Conservation (phyloP, 2,113 vertebrate genomes). For the Cyanoderma ruficeps region DNA sequence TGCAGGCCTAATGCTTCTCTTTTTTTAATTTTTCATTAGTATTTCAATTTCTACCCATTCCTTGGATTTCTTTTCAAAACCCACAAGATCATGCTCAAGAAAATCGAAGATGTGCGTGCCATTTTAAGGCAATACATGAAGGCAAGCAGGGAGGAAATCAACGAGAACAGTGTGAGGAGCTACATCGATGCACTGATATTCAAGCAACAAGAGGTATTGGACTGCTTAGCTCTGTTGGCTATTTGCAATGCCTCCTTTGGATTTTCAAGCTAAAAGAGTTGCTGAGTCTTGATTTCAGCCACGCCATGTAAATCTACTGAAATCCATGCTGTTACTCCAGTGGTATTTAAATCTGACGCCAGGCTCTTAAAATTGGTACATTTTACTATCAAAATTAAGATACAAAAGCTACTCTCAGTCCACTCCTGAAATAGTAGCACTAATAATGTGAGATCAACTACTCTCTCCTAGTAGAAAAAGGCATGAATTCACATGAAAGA, state of each 20-base stretch:
- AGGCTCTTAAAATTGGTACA: neutral
- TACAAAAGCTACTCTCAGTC: neutral
- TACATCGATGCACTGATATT: constrained; percentile 72
- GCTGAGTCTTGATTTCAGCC: neutral
- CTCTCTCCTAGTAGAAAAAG: neutral
- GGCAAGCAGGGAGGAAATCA: neutral
- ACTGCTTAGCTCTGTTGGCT: neutral
- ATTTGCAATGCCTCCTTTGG: neutral
- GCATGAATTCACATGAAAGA: neutral
- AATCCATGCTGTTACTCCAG: neutral
- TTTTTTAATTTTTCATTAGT: constrained; percentile 37
- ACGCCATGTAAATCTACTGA: neutral
- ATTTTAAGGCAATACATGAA: constrained; percentile 70
- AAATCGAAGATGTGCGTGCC: constrained; percentile 65
- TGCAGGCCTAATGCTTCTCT: neutral
- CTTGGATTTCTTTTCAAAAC: constrained; percentile 74
- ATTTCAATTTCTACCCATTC: constrained; percentile 76
- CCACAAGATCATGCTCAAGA: constrained; percentile 73
- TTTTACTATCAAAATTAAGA: neutral
- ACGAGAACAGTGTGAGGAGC: constrained; percentile 31
- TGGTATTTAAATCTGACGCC: neutral
- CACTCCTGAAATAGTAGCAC: neutral
- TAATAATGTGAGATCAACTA: neutral
- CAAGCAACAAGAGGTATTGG: constrained; percentile 71
- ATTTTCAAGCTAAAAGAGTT: neutral